Conservation (phyloP, 2,113 vertebrate species). For the Rostratula benghalensis region DNA sequence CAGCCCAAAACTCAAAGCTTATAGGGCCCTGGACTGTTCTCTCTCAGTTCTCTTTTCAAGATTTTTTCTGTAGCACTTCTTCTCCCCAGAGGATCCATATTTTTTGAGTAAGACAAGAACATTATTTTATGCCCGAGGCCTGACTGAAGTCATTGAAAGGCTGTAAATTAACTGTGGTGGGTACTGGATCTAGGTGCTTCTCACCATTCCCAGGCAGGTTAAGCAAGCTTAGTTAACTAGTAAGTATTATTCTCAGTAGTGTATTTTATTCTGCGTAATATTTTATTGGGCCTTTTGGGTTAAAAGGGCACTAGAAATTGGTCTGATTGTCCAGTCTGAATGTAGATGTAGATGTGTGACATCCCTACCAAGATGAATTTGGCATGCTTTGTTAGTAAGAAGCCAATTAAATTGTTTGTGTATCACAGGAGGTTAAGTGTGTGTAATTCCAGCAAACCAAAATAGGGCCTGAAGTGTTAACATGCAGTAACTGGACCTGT, state of each 20-base stretch:
- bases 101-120: not conserved
- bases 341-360: not conserved
- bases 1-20: not conserved
- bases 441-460: not conserved
- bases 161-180: not conserved
- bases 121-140: not conserved
- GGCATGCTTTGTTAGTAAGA: not conserved
- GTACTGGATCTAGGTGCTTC: not conserved
- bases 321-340: not conserved
- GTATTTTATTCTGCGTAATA: not conserved
- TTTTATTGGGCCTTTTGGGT: not conserved
- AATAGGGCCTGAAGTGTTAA: not conserved
- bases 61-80: not conserved
- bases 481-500: not conserved
- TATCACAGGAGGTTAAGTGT: not conserved
- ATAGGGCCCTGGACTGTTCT: not conserved
- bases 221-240: not conserved
- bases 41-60: not conserved
- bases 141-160: constrained; percentile 2
- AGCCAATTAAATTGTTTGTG: not conserved
- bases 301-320: not conserved
- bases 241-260: not conserved
- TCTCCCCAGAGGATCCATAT: not conserved
- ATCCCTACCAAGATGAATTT: not conserved
- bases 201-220: not conserved